phyloP scores from a whole-genome alignment of 1,140 invertebrate species.

The Zaprionus tsacasi region DNA sequence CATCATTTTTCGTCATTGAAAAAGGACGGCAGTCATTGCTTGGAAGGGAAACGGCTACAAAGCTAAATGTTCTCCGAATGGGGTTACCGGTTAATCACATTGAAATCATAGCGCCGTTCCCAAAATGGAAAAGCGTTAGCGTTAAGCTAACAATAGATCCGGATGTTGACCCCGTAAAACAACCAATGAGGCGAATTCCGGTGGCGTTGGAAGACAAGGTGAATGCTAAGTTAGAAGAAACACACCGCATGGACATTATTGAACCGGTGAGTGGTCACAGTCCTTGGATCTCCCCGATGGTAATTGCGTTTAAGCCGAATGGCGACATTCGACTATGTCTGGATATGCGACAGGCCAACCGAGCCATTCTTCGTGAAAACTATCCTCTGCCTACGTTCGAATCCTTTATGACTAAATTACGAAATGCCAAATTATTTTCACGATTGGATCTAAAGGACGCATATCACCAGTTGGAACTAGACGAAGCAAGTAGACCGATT shows the following conservation, averaged over 20 bases:
- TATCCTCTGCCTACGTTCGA: too few species aligned
- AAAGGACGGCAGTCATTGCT: slow-evolving; percentile 43
- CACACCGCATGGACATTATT: slow-evolving; percentile 20
- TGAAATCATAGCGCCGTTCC: slow-evolving; percentile 37
- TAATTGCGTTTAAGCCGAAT: slow-evolving; percentile 35
- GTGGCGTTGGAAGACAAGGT: too few species aligned
- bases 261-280: slow-evolving; percentile 14
- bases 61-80: slow-evolving; percentile 36
- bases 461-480: too few species aligned
- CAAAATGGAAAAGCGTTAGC: slow-evolving; percentile 36
- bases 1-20: slow-evolving; percentile 48
- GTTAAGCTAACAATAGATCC: slow-evolving; percentile 42
- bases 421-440: too few species aligned
- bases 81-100: slow-evolving; percentile 17
- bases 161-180: slow-evolving; percentile 4
- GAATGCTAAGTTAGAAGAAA: too few species aligned
- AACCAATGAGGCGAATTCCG: too few species aligned
- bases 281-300: slow-evolving; percentile 28
- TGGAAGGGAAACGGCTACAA: slow-evolving; percentile 34
- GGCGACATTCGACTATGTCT: slow-evolving; percentile 39
- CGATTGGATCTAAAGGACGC: too few species aligned
- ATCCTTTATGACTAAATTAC: too few species aligned
- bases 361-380: slow-evolving; percentile 30
- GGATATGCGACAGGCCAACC: slow-evolving; percentile 45
- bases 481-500: too few species aligned